phyloP scores from a whole-genome alignment of 2,888 invertebrate genomes.

The Melipona beecheii region DNA sequence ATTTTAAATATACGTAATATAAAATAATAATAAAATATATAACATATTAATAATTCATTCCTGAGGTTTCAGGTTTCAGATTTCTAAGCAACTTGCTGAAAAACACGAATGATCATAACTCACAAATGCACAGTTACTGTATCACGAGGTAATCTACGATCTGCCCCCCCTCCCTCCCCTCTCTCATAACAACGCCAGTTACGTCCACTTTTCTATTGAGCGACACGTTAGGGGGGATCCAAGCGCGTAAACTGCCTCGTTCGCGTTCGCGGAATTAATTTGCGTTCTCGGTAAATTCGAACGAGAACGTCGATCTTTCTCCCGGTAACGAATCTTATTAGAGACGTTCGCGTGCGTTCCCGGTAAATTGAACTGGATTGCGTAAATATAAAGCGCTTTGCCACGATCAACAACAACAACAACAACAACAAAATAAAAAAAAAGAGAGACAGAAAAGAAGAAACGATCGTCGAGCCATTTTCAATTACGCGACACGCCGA shows the following conservation, averaged over 20 bases:
- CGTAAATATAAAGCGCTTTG: slow-evolving; percentile 47
- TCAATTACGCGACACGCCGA: slow-evolving; percentile 30
- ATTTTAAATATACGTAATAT: too few relatives aligned
- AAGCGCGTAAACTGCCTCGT: background rate
- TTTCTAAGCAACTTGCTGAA: too few relatives aligned
- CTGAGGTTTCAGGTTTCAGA: too few relatives aligned
- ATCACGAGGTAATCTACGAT: too few relatives aligned
- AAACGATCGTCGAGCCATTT: slow-evolving; percentile 24
- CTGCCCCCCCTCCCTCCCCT: too few relatives aligned
- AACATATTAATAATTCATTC: too few relatives aligned
- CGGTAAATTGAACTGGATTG: slow-evolving; percentile 41
- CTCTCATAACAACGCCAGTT: background rate
- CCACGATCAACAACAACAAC: background rate
- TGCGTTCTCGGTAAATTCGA: background rate
- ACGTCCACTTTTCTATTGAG: background rate
- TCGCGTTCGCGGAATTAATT: slow-evolving; percentile 33
- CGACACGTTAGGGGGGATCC: background rate
- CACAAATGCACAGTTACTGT: too few relatives aligned
- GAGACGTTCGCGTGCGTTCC: slow-evolving; percentile 17
- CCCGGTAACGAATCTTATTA: slow-evolving; percentile 49
- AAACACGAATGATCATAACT: too few relatives aligned
- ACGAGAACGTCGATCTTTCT: slow-evolving; percentile 23
- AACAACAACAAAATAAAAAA: too few relatives aligned
- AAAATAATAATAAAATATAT: too few relatives aligned
- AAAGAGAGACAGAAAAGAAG: too few relatives aligned